Conservation (phyloP, 2,888 invertebrate species). For the Machimus rusticus region DNA sequence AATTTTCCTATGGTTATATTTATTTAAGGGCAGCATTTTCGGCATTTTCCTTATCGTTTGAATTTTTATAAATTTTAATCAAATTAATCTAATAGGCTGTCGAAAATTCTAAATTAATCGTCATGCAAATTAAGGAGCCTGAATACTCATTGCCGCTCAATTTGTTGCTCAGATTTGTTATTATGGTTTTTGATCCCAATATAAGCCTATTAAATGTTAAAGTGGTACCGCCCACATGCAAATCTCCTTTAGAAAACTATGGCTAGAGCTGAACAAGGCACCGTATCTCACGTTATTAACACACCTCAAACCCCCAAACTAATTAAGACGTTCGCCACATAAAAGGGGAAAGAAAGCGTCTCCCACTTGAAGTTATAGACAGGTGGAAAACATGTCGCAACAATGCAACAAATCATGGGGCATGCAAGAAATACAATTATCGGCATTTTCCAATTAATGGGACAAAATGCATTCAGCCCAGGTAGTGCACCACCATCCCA, state of each 20-base stretch:
- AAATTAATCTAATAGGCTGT: too few relatives aligned
- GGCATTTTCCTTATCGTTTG: too few relatives aligned
- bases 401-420: constrained; percentile 8
- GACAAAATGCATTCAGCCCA: constrained; percentile 6
- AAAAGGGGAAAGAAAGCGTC: background rate
- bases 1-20: too few relatives aligned
- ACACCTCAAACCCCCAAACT: background rate
- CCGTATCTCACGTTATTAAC: background rate
- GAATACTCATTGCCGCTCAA: background rate
- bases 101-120: background rate
- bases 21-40: too few relatives aligned
- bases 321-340: background rate
- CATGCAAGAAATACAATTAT: constrained; percentile 11
- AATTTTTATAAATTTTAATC: too few relatives aligned
- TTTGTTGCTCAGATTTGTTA: background rate
- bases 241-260: background rate
- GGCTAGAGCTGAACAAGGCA: background rate
- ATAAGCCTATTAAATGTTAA: background rate
- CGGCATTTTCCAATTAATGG: constrained; percentile 25
- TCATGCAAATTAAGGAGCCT: background rate
- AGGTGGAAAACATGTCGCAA: constrained; percentile 17
- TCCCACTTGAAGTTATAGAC: background rate
- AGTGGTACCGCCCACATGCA: background rate
- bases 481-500: background rate
- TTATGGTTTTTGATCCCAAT: background rate